These are phyloP conservation scores for Paratilapia polleni DNA, from an alignment of 2,113 vertebrate species.

Conservation along the genomic window DNA sequence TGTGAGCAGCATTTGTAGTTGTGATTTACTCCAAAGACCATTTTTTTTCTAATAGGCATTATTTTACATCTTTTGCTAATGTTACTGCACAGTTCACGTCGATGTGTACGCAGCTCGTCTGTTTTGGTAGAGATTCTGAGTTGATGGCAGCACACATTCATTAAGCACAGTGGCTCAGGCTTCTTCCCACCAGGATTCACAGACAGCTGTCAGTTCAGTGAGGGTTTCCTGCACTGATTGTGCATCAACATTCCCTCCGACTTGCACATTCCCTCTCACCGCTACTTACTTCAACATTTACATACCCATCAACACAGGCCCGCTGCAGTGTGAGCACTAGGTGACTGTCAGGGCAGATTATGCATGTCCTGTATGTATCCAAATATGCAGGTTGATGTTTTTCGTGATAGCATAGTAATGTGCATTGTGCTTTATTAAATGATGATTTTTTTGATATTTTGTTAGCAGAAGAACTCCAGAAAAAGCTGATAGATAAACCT, in stretches of 20 bases:
- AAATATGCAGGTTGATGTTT: background rate
- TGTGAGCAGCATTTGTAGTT: background rate
- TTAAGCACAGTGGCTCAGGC: constrained; percentile 34
- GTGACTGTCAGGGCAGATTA: constrained; percentile 31
- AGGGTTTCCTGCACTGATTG: constrained; percentile 47
- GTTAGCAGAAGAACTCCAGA: too few relatives aligned
- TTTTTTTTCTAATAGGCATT: background rate
- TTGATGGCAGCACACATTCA: constrained; percentile 29
- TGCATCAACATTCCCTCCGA: constrained; percentile 39
- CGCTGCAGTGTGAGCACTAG: background rate
- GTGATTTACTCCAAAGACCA: background rate
- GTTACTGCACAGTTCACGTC: background rate
- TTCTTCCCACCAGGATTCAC: constrained; percentile 29
- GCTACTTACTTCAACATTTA: constrained; percentile 49
- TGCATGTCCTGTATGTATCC: background rate
- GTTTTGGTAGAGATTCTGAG: background rate
- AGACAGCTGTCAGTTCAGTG: constrained; percentile 59
- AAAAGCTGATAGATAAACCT: background rate
- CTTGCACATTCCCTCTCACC: constrained; percentile 27
- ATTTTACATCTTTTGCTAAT: background rate
- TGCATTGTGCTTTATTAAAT: background rate
- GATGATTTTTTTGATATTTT: background rate
- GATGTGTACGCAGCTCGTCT: background rate
- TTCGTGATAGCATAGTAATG: background rate
- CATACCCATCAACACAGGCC: constrained; percentile 21